phyloP scores from a whole-genome alignment of 2,888 invertebrate species.

The Pterostichus niger region DNA sequence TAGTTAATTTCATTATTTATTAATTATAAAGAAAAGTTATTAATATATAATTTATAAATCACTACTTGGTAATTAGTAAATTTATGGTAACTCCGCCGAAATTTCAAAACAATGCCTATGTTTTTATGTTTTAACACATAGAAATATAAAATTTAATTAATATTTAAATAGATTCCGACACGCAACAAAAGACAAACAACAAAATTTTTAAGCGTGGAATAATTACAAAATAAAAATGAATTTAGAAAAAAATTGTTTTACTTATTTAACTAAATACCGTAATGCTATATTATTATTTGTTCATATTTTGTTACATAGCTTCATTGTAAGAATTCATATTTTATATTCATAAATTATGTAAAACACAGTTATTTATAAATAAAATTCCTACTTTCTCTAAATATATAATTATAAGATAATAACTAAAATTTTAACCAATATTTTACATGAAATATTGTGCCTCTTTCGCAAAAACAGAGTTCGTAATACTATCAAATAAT shows the following conservation, averaged over 20 bases:
- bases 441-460: no score
- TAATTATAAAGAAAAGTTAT: background rate
- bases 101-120: background rate
- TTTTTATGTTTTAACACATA: background rate
- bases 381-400: background rate
- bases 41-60: background rate
- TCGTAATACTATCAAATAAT: no score
- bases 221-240: slow-evolving; percentile 5
- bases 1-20: background rate
- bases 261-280: background rate
- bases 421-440: background rate
- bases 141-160: slow-evolving; percentile 21
- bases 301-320: background rate
- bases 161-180: slow-evolving; percentile 32
- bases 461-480: no score
- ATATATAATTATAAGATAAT: background rate
- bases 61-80: background rate
- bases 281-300: no score
- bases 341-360: slow-evolving; percentile 5
- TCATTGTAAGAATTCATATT: background rate
- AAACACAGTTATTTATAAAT: background rate
- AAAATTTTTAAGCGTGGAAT: background rate
- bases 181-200: background rate
- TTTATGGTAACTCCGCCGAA: background rate
- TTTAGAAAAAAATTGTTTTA: slow-evolving; percentile 1